A percentile compares a stretch with the other conserved stretches of the same genome.
Conservation (phyloP, 2,888 invertebrate species). For the Nemoura dubitans region DNA sequence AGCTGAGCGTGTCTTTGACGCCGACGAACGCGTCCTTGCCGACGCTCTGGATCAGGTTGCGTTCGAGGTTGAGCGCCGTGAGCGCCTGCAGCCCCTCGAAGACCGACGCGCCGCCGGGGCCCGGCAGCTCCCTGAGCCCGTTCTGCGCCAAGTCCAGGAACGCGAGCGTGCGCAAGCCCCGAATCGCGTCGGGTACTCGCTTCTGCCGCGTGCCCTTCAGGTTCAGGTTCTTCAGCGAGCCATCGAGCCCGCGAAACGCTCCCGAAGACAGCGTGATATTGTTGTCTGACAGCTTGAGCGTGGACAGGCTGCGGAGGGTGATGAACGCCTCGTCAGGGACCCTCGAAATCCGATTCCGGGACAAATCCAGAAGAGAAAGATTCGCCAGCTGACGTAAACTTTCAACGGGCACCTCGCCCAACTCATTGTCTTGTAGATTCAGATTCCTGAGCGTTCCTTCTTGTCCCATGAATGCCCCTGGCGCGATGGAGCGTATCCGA, state of each 20-base stretch:
- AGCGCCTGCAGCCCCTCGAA: constrained; percentile 83
- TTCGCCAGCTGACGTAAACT: constrained; percentile 74
- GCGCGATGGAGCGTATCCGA: constrained; percentile 74
- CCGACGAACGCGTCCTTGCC: constrained; percentile 81
- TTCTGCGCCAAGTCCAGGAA: constrained; percentile 92
- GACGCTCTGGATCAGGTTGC: constrained; percentile 84
- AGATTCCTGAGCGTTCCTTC: constrained; percentile 82
- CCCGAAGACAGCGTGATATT: constrained; percentile 77
- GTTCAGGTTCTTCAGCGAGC: constrained; percentile 85
- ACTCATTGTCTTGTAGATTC: constrained; percentile 81
- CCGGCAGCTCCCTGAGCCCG: constrained; percentile 82
- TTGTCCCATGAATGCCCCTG: constrained; percentile 83
- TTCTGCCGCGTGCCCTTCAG: constrained; percentile 87
- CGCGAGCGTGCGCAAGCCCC: constrained; percentile 80
- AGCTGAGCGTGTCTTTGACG: constrained; percentile 83
- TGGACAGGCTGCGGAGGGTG: constrained; percentile 76
- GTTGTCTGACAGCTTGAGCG: constrained; percentile 87
- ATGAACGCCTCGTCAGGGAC: constrained; percentile 81
- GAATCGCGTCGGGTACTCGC: constrained; percentile 79
- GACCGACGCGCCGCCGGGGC: constrained; percentile 70
- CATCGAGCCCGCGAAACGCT: constrained; percentile 82
- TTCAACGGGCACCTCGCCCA: constrained; percentile 79
- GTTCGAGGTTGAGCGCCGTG: constrained; percentile 87
- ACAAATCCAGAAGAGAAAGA: constrained; percentile 83
- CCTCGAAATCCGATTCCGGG: constrained; percentile 78